These are phyloP conservation scores for Nannobrachium achirus DNA, from an alignment of 2,113 vertebrate genomes.

Conservation along the genomic window DNA sequence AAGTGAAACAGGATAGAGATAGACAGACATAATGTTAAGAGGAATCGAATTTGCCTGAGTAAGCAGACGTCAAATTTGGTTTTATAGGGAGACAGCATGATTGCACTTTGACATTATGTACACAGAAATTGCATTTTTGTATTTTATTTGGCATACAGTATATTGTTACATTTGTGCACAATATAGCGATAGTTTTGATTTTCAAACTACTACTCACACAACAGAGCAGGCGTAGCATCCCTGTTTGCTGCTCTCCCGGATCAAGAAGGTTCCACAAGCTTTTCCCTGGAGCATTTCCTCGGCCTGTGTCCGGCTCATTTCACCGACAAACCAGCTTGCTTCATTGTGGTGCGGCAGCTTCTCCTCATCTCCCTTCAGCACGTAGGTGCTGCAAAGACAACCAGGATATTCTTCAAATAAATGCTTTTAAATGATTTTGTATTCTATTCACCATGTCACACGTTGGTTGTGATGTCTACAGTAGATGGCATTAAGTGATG, in stretches of 20 bases:
- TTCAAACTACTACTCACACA: conserved; percentile 91
- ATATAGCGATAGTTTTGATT: too few species aligned
- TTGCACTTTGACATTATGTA: too few species aligned
- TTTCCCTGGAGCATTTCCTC: conserved; percentile 94
- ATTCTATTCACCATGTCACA: neutral
- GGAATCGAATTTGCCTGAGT: too few species aligned
- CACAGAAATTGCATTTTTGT: too few species aligned
- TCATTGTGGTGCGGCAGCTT: conserved; percentile 92
- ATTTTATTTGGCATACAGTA: too few species aligned
- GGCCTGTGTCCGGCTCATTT: conserved; percentile 90
- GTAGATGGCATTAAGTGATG: conserved; percentile 18
- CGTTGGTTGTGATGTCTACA: neutral
- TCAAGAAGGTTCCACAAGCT: conserved; percentile 92
- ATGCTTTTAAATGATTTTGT: neutral
- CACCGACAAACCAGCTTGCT: conserved; percentile 96
- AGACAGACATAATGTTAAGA: too few species aligned
- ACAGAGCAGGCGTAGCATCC: conserved; percentile 98
- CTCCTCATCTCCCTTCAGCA: conserved; percentile 90
- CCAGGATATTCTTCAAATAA: neutral
- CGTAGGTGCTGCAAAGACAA: conserved; percentile 81
- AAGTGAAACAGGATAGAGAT: too few species aligned
- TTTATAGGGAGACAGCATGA: too few species aligned
- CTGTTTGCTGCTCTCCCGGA: conserved; percentile 95
- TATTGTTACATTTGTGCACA: too few species aligned
- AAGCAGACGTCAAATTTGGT: too few species aligned